These are phyloP conservation scores for Listronotus bonariensis DNA, from an alignment of 1,140 invertebrate species.

Conservation along the genomic window DNA sequence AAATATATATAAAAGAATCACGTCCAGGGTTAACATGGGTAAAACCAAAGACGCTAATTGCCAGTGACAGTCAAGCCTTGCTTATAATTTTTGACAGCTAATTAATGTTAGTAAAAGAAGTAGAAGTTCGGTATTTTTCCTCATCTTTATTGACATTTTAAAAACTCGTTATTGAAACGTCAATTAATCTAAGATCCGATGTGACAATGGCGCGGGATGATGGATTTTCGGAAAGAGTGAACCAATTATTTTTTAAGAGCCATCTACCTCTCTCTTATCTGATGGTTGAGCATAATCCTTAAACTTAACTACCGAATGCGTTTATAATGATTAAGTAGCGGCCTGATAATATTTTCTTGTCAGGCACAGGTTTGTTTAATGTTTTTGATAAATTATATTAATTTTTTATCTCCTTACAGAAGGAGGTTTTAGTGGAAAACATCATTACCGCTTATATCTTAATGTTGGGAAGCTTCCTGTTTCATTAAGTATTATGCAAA, in stretches of 20 bases:
- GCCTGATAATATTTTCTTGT: constrained; percentile 30
- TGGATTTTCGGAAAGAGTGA: constrained; percentile 39
- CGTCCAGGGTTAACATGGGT: too few species aligned
- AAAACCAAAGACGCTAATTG: constrained; percentile 11
- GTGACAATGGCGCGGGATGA: constrained; percentile 40
- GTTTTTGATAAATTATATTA: constrained; percentile 30
- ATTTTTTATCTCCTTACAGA: too few species aligned
- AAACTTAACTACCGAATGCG: constrained; percentile 33
- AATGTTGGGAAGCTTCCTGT: too few species aligned
- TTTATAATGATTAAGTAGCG: constrained; percentile 35
- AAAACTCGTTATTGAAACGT: constrained; percentile 44
- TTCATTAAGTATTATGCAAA: too few species aligned
- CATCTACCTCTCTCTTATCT: constrained; percentile 32
- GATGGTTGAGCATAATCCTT: constrained; percentile 32
- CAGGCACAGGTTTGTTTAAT: constrained; percentile 21
- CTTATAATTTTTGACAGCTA: constrained; percentile 38
- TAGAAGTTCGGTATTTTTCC: constrained; percentile 31
- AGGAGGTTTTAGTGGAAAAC: too few species aligned
- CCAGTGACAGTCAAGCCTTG: constrained; percentile 18
- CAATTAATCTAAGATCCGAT: constrained; percentile 43
- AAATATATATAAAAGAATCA: too few species aligned
- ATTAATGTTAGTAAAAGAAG: constrained; percentile 41
- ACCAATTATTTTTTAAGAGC: constrained; percentile 35
- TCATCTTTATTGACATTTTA: constrained; percentile 42
- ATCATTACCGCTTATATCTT: too few species aligned